Conservation (phyloP, 1,140 invertebrate species). For the Trachelipus rathkii region DNA sequence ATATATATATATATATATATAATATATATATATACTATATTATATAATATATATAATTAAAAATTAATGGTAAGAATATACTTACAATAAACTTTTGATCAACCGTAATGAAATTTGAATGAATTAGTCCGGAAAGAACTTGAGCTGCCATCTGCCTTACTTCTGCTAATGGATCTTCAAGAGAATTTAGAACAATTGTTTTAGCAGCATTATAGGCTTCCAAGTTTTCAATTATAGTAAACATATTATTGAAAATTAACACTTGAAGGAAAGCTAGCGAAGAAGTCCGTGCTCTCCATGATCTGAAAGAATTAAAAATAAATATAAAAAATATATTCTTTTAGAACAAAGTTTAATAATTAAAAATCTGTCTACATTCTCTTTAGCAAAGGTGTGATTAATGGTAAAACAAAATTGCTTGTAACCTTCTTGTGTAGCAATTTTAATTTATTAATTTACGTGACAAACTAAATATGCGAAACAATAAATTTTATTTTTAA, state of each 20-base stretch:
- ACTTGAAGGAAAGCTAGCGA: constrained; percentile 73
- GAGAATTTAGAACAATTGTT: constrained; percentile 59
- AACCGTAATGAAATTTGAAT: constrained; percentile 67
- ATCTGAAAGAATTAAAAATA: constrained; percentile 53
- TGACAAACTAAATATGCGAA: too few species aligned
- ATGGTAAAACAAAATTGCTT: too few species aligned
- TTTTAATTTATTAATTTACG: too few species aligned
- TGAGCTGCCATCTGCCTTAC: constrained; percentile 74
- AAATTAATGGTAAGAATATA: not conserved
- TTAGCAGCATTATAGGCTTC: constrained; percentile 49
- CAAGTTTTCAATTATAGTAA: constrained; percentile 58
- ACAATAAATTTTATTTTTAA: too few species aligned
- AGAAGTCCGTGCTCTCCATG: constrained; percentile 72
- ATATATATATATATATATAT: too few species aligned
- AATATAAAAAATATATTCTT: too few species aligned
- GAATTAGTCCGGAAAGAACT: constrained; percentile 78
- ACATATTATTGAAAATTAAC: constrained; percentile 78
- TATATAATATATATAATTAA: too few species aligned
- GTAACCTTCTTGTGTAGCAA: too few species aligned
- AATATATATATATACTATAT: too few species aligned
- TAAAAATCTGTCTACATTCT: too few species aligned
- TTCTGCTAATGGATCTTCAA: constrained; percentile 68
- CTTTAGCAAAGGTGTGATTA: too few species aligned
- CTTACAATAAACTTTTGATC: not conserved
- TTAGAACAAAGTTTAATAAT: too few species aligned